Evolutionary conservation across 2,113 vertebrate species (phyloP).

Genomic region (Seriola quinqueradiata): DNA sequence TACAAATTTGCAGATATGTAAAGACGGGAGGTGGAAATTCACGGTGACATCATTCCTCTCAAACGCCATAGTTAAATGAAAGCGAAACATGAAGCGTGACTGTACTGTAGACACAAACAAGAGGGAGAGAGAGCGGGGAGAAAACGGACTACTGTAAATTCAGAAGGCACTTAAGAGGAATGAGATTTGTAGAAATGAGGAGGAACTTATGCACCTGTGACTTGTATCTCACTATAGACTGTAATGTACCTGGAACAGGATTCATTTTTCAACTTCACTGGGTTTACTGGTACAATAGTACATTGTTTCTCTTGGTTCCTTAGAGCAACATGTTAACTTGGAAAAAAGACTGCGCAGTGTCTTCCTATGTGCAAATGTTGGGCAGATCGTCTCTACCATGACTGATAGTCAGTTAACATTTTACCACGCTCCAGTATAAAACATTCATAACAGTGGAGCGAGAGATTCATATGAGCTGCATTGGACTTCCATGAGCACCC

Average conservation of each 20-base stretch:
- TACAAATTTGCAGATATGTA: constrained; percentile 79
- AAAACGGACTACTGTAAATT: constrained; percentile 34
- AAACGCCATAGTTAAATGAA: constrained; percentile 70
- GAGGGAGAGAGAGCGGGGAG: constrained; percentile 13
- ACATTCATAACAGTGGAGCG: constrained; percentile 9
- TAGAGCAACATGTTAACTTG: constrained; percentile 11
- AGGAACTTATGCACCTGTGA: constrained; percentile 13
- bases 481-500: background rate
- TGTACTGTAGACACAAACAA: background rate
- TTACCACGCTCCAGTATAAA: constrained; percentile 7
- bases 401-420: constrained; percentile 50
- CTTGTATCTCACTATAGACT: constrained; percentile 14
- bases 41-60: constrained; percentile 83
- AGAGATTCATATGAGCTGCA: background rate
- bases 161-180: constrained; percentile 88
- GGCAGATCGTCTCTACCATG: constrained; percentile 77
- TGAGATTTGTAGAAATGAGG: constrained; percentile 70
- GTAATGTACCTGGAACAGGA: background rate
- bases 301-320: constrained; percentile 21
- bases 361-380: constrained; percentile 63
- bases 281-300: background rate
- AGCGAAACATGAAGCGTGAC: constrained; percentile 14
- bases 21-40: constrained; percentile 51
- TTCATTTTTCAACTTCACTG: background rate
- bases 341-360: constrained; percentile 32